Conservation (phyloP, 2,113 vertebrate species). For the Murina feae region DNA sequence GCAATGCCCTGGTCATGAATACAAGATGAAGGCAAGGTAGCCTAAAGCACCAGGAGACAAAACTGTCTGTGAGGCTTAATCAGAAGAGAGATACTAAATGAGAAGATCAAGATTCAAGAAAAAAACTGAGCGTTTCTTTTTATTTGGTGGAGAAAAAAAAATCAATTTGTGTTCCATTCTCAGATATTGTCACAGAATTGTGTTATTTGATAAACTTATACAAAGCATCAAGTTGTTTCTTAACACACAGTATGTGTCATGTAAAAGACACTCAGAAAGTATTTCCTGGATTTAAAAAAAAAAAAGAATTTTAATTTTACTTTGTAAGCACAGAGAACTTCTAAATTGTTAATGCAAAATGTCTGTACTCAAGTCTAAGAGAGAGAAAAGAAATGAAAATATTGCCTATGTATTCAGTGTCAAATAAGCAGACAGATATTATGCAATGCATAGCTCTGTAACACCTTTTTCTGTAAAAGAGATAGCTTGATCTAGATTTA, state of each 20-base stretch:
- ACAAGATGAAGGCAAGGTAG: not conserved
- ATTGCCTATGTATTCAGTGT: slow-evolving; percentile 26
- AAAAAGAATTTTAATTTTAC: not conserved
- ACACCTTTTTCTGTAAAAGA: slow-evolving; percentile 43
- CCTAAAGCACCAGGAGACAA: not conserved
- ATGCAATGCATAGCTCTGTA: slow-evolving; percentile 12
- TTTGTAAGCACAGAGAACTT: not conserved
- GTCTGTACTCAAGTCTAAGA: not conserved
- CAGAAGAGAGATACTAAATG: not conserved
- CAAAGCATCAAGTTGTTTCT: not conserved
- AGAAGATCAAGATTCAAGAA: not conserved
- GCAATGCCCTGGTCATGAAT: not conserved
- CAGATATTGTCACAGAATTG: not conserved
- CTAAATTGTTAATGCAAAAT: slow-evolving; percentile 29
- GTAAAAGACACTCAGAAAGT: not conserved
- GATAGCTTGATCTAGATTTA: slow-evolving; percentile 23
- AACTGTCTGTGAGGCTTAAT: not conserved
- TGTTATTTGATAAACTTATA: not conserved
- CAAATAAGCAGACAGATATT: slow-evolving; percentile 37
- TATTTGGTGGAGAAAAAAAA: fast-evolving
- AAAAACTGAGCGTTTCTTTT: not conserved
- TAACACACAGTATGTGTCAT: not conserved
- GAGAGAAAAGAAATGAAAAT: slow-evolving; percentile 24
- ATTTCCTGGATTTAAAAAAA: not conserved
- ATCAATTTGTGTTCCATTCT: not conserved